Evolutionary conservation across 2,797 vertebrate genomes (phyloP).

Genomic region (Microctenopoma stevenorrisi): DNA sequence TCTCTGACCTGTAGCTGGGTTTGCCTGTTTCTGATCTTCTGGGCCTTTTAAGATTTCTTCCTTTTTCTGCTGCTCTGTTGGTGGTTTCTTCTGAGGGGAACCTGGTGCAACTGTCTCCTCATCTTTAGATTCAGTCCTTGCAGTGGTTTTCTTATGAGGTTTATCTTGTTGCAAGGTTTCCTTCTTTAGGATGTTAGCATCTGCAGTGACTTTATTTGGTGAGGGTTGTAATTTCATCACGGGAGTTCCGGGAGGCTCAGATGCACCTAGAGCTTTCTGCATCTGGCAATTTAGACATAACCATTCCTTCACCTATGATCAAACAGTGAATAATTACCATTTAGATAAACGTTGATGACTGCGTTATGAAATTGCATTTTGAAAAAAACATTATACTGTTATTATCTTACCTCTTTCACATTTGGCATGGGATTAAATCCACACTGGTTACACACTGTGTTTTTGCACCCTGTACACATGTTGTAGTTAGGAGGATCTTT

Average conservation of each 20-base stretch:
- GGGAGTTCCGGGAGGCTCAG: constrained; percentile 82
- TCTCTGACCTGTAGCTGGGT: constrained; percentile 70
- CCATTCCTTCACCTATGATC: constrained; percentile 83
- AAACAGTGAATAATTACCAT: constrained; percentile 12
- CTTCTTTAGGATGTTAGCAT: constrained; percentile 43
- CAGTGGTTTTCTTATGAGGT: constrained; percentile 53
- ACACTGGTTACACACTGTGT: constrained; percentile 94
- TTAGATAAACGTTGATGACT: neutral
- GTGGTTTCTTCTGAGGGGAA: constrained; percentile 64
- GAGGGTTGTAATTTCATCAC: constrained; percentile 73
- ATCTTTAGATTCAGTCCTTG: constrained; percentile 44
- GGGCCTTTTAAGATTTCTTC: constrained; percentile 66
- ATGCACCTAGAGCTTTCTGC: constrained; percentile 90
- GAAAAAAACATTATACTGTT: neutral
- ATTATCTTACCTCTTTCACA: constrained; percentile 88
- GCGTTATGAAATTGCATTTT: neutral
- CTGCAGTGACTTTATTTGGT: constrained; percentile 60
- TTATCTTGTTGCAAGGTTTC: constrained; percentile 43
- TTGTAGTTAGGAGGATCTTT: constrained; percentile 91
- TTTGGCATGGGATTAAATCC: constrained; percentile 96
- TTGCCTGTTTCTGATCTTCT: constrained; percentile 65
- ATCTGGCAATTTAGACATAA: constrained; percentile 98
- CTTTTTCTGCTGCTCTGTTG: constrained; percentile 60
- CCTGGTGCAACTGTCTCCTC: constrained; percentile 59
- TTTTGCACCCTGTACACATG: constrained; percentile 93